These are phyloP conservation scores for Leptinotarsa haldemani DNA, from an alignment of 2,888 invertebrate species.

Conservation along the genomic window DNA sequence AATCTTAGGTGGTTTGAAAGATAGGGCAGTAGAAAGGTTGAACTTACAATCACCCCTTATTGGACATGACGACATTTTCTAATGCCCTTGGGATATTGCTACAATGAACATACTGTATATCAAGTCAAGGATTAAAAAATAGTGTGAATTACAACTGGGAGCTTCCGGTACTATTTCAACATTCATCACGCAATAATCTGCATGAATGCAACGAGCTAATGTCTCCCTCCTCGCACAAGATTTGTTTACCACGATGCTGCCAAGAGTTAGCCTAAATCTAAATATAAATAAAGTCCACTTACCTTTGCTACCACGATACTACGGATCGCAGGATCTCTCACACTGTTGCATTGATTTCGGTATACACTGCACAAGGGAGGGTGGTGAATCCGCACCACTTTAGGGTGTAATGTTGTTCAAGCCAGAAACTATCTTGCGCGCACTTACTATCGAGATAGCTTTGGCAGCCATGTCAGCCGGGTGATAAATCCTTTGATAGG, in stretches of 20 bases:
- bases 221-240: slow-evolving; percentile 45
- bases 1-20: no score
- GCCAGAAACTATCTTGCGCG: slow-evolving; percentile 46
- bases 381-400: slow-evolving; percentile 31
- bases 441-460: slow-evolving; percentile 38
- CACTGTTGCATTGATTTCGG: slow-evolving; percentile 19
- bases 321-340: slow-evolving; percentile 23
- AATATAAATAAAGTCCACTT: slow-evolving; percentile 56
- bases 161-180: not conserved
- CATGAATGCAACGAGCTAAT: slow-evolving; percentile 9
- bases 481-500: slow-evolving; percentile 6
- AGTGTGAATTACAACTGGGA: not conserved
- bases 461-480: slow-evolving; percentile 52
- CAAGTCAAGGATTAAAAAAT: no score
- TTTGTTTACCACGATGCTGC: slow-evolving; percentile 61
- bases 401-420: slow-evolving; percentile 25
- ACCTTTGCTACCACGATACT: slow-evolving; percentile 49
- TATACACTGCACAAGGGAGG: slow-evolving; percentile 41
- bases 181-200: slow-evolving; percentile 2
- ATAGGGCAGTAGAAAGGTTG: no score
- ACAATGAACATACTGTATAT: no score
- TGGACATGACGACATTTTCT: no score
- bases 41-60: no score
- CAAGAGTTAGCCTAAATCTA: slow-evolving; percentile 56
- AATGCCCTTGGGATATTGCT: no score